phyloP scores from a whole-genome alignment of 2,797 vertebrate genomes.

The Anolis apletophallus region DNA sequence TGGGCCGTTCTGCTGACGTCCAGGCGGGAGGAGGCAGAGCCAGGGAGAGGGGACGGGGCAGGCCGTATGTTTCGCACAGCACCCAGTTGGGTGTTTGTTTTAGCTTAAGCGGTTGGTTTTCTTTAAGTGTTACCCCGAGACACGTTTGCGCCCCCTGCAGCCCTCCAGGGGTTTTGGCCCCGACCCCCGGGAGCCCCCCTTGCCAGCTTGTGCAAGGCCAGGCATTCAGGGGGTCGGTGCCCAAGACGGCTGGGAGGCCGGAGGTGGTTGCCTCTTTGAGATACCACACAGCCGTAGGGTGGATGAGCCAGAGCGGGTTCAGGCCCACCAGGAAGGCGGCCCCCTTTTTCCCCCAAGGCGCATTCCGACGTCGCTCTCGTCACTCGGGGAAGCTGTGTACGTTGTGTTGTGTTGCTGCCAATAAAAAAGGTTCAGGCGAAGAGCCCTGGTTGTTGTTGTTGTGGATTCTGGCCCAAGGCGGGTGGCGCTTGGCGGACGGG shows the following conservation, averaged over 20 bases:
- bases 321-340: neutral
- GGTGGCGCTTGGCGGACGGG: neutral
- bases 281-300: neutral
- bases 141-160: too few species aligned
- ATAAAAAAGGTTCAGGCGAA: slow-evolving; percentile 20
- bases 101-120: neutral
- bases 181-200: too few species aligned
- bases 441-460: neutral
- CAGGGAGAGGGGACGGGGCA: neutral
- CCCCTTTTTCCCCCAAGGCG: neutral
- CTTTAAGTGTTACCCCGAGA: too few species aligned
- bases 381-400: neutral
- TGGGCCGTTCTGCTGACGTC: neutral
- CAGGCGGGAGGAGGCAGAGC: neutral
- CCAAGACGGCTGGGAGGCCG: too few species aligned
- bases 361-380: neutral
- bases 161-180: too few species aligned
- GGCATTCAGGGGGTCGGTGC: too few species aligned
- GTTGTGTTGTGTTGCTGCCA: slow-evolving; percentile 12
- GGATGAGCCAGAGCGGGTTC: neutral
- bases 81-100: neutral
- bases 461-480: neutral
- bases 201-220: too few species aligned
- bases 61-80: slow-evolving; percentile 1
- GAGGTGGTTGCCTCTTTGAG: neutral